phyloP scores from a whole-genome alignment of 2,113 vertebrate species.

The Emydura subglobosa region DNA sequence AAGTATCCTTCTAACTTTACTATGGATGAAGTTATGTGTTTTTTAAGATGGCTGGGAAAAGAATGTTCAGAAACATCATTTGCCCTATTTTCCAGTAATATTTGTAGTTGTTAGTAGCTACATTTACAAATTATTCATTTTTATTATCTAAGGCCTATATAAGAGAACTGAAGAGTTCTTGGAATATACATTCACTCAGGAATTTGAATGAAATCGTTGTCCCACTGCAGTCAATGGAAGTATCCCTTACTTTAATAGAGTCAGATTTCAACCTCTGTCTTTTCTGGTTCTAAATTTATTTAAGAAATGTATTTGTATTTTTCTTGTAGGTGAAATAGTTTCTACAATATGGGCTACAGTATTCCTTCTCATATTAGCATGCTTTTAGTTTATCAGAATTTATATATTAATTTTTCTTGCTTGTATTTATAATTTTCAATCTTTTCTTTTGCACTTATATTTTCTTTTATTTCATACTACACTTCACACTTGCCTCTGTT shows the following conservation, averaged over 20 bases:
- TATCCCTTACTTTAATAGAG: not conserved
- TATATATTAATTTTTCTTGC: not conserved
- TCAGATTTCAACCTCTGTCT: not conserved
- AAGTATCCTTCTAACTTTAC: not conserved
- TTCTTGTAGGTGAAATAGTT: not conserved
- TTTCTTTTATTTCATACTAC: not conserved
- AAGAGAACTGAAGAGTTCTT: too few species aligned
- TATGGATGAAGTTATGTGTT: not conserved
- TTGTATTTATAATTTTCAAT: not conserved
- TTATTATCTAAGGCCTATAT: too few species aligned
- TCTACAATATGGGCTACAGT: fast-evolving
- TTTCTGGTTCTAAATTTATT: not conserved
- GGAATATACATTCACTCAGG: too few species aligned
- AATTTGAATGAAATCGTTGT: not conserved
- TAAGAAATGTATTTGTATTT: not conserved
- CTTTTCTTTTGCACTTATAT: not conserved
- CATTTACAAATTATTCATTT: too few species aligned
- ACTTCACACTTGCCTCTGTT: not conserved
- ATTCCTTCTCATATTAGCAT: not conserved
- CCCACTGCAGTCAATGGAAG: not conserved
- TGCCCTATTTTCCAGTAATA: not conserved
- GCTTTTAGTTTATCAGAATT: not conserved
- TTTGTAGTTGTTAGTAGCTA: too few species aligned
- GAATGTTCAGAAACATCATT: not conserved
- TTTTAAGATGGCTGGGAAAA: not conserved